Evolutionary conservation across 2,888 invertebrate genomes (phyloP).

Genomic region (Phymatocera aterrima): DNA sequence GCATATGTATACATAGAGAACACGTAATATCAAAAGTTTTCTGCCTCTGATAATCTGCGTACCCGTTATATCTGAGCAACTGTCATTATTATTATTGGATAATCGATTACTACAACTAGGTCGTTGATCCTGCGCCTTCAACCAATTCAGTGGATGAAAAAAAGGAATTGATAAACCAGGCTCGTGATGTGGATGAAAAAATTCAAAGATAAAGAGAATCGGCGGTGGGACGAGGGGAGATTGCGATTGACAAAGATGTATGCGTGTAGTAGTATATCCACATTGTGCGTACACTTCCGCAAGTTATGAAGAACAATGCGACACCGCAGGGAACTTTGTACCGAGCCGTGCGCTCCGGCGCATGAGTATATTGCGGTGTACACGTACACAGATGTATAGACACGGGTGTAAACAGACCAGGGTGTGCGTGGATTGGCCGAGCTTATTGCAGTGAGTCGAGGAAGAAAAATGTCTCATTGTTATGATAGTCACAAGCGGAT

Average conservation of each 20-base stretch:
- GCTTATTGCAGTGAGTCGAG: too few relatives aligned
- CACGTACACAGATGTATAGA: too few relatives aligned
- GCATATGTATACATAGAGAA: too few relatives aligned
- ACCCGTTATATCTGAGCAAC: not conserved
- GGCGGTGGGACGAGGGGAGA: not conserved
- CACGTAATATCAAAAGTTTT: not conserved
- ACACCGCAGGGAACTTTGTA: too few relatives aligned
- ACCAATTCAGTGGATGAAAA: not conserved
- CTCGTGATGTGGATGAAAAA: not conserved
- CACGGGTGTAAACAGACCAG: too few relatives aligned
- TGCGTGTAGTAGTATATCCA: not conserved
- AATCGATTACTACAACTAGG: not conserved
- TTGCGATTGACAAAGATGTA: not conserved
- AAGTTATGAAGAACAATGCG: too few relatives aligned
- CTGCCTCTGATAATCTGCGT: not conserved
- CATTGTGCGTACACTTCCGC: too few relatives aligned
- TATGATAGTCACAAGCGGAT: too few relatives aligned
- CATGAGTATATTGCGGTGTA: too few relatives aligned
- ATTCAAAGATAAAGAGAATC: not conserved
- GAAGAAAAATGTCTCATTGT: too few relatives aligned
- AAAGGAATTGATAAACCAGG: not conserved
- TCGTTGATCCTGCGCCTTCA: slow-evolving; percentile 4
- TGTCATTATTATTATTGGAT: not conserved
- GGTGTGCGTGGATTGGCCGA: too few relatives aligned
- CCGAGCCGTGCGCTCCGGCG: too few relatives aligned